Conservation (phyloP, 1,140 invertebrate species). For the Megalopta genalis region DNA sequence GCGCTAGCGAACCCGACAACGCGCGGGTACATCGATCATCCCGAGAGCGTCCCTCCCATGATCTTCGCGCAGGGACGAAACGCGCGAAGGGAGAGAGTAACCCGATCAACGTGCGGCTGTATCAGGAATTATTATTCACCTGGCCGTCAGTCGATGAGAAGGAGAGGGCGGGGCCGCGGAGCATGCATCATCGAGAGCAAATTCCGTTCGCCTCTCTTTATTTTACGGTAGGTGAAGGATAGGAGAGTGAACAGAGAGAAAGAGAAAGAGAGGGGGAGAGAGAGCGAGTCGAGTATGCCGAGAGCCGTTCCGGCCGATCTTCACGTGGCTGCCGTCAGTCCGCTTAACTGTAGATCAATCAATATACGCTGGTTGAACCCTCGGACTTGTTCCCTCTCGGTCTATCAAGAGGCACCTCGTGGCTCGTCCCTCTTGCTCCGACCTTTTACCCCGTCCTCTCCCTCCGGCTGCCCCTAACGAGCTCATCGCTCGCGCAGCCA, state of each 20-base stretch:
- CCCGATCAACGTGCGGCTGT: conserved; percentile 66
- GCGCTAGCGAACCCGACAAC: conserved; percentile 38
- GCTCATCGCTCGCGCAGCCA: conserved; percentile 67
- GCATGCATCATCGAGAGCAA: conserved; percentile 70
- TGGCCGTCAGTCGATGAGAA: conserved; percentile 59
- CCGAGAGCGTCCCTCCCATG: conserved; percentile 30
- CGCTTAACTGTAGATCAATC: conserved; percentile 75
- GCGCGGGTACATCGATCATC: conserved; percentile 62
- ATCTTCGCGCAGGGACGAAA: conserved; percentile 35
- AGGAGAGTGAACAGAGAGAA: background rate
- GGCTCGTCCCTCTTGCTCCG: conserved; percentile 47
- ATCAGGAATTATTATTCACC: conserved; percentile 71
- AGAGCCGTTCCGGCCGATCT: conserved; percentile 53
- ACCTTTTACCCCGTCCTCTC: conserved; percentile 59
- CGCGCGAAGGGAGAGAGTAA: conserved; percentile 27
- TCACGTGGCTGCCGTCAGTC: conserved; percentile 68
- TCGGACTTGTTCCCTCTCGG: conserved; percentile 48
- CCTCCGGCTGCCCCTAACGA: conserved; percentile 72
- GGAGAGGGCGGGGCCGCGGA: conserved; percentile 60
- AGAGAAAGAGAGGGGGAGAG: background rate
- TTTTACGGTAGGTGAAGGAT: conserved; percentile 60
- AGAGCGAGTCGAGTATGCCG: background rate
- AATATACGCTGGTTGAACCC: conserved; percentile 70
- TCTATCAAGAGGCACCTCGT: conserved; percentile 2
- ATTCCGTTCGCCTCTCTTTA: conserved; percentile 65